Evolutionary conservation across 2,797 vertebrate species (phyloP), one percentile per base, ranked within the genome.

Genomic region (Lepus oiostolus): DNA sequence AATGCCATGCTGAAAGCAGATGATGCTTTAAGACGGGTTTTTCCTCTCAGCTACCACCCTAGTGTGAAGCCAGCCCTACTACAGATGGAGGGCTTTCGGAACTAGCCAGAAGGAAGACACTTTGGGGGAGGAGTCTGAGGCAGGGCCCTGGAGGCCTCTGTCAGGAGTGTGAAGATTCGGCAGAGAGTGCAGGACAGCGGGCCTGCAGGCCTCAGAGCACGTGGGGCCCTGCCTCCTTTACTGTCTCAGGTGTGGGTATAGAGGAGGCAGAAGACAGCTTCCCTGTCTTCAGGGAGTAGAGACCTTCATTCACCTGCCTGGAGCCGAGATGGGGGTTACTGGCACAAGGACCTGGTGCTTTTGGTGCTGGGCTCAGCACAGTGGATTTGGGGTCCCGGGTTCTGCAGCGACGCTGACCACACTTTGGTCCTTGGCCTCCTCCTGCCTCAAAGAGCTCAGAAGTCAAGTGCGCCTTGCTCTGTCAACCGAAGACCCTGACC

Each of bases 191-290:
- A 28, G 26, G 74, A 38, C 19, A 54, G 7, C 3, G n/a, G n/a
- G 3, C 65, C 24, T 10, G 0, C 0, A 0, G 32, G 92, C 28
- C 62, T 14, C 32, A 19, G 10, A 28, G 47, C 1, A 2, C 21
- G 42, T 24, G 19, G 62, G 17, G 6, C 22, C 10, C 67, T 14
- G 12, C 58, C 38, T 24, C 21, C 38, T 50, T 42, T 63, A 72
- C 7, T n/a, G 4, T 2, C 17, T 4, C 42, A 47, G 47, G 1
- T 16, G 68, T 21, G 65, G 22, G 32, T 7, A 14, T 1, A 24
- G 4, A 24, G 30, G 12, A 2, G 24, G 24, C 32, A 58, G 70
- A 65, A 60, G 38, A 47, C 35, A 24, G 38, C 19, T 24, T 63
- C 9, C 32, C 32, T 30, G 22, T 52, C 54, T 24, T 42, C 2